Evolutionary conservation across 2,113 vertebrate species (phyloP).

Genomic region (Uria lomvia): DNA sequence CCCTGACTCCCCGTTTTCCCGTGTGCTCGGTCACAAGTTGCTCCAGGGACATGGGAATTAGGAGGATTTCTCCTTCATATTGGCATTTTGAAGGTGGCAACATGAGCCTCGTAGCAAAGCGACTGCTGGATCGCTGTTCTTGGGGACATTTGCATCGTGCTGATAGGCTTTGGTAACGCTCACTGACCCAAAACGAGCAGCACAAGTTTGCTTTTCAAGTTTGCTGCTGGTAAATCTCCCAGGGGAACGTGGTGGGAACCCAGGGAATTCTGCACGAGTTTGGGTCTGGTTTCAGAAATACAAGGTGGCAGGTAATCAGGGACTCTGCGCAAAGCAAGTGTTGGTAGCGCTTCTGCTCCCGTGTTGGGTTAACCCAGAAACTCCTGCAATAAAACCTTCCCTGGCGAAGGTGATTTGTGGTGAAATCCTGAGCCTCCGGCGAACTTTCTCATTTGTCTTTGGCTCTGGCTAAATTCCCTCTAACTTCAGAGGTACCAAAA

Average conservation of each 20-base stretch:
- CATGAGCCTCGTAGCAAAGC: accelerated
- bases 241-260: not conserved
- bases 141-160: not conserved
- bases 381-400: conserved; percentile 45
- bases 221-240: not conserved
- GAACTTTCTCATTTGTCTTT: conserved; percentile 50
- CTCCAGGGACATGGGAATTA: not conserved
- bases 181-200: not conserved
- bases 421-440: not conserved
- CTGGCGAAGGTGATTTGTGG: conserved; percentile 44
- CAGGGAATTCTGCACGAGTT: not conserved
- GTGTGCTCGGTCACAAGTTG: not conserved
- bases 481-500: conserved; percentile 35
- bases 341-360: not conserved
- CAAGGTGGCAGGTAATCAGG: not conserved
- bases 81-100: not conserved
- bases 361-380: conserved; percentile 39
- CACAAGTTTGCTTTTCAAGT: not conserved
- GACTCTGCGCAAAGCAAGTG: not conserved
- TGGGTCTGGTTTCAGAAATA: not conserved
- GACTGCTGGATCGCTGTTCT: not conserved
- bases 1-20: accelerated
- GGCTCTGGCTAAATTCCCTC: not conserved
- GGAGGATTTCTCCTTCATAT: not conserved
- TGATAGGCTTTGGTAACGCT: not conserved